phyloP scores from a whole-genome alignment of 2,797 vertebrate genomes.

The Urocyon cinereoargenteus region DNA sequence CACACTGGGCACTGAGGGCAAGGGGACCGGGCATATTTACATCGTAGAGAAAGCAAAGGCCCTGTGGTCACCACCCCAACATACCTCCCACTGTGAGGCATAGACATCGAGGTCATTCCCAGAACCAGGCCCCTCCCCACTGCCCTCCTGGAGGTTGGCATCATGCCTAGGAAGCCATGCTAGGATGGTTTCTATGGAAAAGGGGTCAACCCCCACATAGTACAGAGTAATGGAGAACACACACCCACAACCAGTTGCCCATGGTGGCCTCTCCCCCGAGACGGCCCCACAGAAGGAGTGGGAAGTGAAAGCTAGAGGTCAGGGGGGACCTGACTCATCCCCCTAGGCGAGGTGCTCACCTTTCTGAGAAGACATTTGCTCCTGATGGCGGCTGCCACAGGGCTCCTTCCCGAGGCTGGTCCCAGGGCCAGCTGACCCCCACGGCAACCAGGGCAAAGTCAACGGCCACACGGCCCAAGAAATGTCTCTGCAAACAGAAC shows the following conservation, averaged over 20 bases:
- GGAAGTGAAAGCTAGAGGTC: accelerated
- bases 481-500: not conserved
- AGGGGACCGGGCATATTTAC: accelerated
- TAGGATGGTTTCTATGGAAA: not conserved
- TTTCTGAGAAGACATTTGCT: accelerated
- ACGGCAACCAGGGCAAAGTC: not conserved
- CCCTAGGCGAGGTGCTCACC: not conserved
- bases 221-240: not conserved
- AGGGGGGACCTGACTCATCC: accelerated
- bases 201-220: not conserved
- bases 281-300: not conserved
- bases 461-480: accelerated
- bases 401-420: accelerated
- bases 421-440: not conserved
- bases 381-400: accelerated
- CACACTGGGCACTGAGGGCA: accelerated
- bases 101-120: too few species aligned
- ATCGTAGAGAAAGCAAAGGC: not conserved
- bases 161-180: not conserved
- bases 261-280: accelerated
- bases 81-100: not conserved
- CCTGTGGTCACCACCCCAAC: not conserved
- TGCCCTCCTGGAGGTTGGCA: not conserved
- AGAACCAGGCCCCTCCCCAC: not conserved
- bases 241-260: not conserved